These are phyloP conservation scores for Poeciliopsis paucimaculata DNA, from an alignment of 2,797 vertebrate species.

Conservation along the genomic window DNA sequence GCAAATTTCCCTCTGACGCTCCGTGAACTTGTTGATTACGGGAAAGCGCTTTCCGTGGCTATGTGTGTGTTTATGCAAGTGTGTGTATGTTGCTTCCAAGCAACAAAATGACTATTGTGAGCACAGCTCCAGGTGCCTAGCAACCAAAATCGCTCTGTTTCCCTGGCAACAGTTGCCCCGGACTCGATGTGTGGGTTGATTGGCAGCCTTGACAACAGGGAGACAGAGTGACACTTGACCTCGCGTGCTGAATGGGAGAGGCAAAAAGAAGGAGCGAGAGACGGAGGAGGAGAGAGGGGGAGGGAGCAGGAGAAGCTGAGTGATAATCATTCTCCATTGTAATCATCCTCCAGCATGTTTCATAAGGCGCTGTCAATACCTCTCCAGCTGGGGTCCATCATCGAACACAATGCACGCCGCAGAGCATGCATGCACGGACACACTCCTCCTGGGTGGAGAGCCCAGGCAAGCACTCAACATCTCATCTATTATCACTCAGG, in stretches of 20 bases:
- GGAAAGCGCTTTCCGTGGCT: constrained; percentile 55
- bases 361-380: constrained; percentile 73
- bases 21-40: constrained; percentile 72
- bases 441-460: constrained; percentile 70
- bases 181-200: constrained; percentile 80
- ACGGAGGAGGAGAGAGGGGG: constrained; percentile 55
- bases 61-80: constrained; percentile 56
- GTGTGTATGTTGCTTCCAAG: constrained; percentile 62
- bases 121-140: constrained; percentile 84
- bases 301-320: constrained; percentile 71
- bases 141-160: constrained; percentile 83
- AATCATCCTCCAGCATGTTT: constrained; percentile 76
- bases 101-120: constrained; percentile 84
- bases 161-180: constrained; percentile 86
- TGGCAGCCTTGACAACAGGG: constrained; percentile 82
- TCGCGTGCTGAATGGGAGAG: constrained; percentile 77
- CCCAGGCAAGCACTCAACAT: constrained; percentile 71
- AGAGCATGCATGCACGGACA: constrained; percentile 54
- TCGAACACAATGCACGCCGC: constrained; percentile 70
- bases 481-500: constrained; percentile 77
- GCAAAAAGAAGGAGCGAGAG: constrained; percentile 61
- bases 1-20: constrained; percentile 42
- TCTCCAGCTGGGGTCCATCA: constrained; percentile 79
- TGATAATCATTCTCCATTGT: constrained; percentile 81
- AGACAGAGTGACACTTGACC: constrained; percentile 83